Percentiles rank a stretch among this genome's conserved stretches.
phyloP scores from a whole-genome alignment of 2,888 invertebrate genomes.

The Drosophila meridiana region DNA sequence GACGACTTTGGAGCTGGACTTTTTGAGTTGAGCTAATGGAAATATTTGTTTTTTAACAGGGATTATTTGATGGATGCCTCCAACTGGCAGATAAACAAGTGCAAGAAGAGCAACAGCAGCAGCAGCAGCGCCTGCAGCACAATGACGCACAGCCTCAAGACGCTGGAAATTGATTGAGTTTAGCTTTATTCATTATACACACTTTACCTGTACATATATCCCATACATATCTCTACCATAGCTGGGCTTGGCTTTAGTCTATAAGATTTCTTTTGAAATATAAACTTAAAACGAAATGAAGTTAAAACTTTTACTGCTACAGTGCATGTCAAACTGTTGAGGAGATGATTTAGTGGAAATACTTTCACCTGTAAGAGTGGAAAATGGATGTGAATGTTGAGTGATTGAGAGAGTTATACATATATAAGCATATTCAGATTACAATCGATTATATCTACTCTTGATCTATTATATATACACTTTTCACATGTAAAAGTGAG shows the following conservation, averaged over 20 bases:
- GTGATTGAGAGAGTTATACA: not conserved
- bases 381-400: not conserved
- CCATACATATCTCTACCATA: conserved; percentile 10
- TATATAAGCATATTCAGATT: not conserved
- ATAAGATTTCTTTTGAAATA: conserved; percentile 25
- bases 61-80: conserved; percentile 87
- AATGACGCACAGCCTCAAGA: conserved; percentile 59
- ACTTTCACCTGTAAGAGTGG: not conserved
- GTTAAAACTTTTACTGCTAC: not conserved
- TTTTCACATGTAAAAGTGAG: not conserved
- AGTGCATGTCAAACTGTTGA: not conserved
- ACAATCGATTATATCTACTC: not conserved
- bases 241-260: conserved; percentile 42
- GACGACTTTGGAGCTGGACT: conserved; percentile 57
- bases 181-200: not conserved
- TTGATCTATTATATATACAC: not conserved
- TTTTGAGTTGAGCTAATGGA: not conserved
- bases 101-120: conserved; percentile 50
- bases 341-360: not conserved
- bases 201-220: conserved; percentile 7
- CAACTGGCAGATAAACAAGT: conserved; percentile 85
- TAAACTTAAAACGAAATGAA: conserved; percentile 7
- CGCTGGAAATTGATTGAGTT: conserved; percentile 75
- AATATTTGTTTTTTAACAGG: conserved; percentile 74
- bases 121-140: conserved; percentile 8